These are phyloP conservation scores for Microplitis manilae DNA, from an alignment of 2,888 invertebrate genomes.

Conservation along the genomic window DNA sequence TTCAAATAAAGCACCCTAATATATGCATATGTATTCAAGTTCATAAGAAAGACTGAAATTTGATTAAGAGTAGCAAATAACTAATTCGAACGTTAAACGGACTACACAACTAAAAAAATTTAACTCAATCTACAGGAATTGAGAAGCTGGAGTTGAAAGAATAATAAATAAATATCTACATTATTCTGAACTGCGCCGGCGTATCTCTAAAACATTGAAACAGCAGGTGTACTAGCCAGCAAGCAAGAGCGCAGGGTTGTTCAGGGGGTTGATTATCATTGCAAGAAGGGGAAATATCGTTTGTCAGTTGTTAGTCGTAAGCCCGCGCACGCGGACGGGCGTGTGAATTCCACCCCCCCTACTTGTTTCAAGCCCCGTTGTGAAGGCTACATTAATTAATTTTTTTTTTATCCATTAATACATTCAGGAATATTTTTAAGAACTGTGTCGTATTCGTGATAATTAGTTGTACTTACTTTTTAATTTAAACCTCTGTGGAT, in stretches of 20 bases:
- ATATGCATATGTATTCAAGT: no score
- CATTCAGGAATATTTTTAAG: not conserved
- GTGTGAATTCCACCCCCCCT: conserved; percentile 52
- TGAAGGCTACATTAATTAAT: conserved; percentile 32
- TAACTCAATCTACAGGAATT: not conserved
- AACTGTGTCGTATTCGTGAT: not conserved
- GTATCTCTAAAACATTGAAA: conserved; percentile 22
- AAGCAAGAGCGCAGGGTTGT: conserved; percentile 38
- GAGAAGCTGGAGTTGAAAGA: not conserved
- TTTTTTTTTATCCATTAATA: conserved; percentile 11
- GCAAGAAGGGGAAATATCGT: conserved; percentile 61
- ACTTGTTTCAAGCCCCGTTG: conserved; percentile 45
- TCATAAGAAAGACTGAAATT: no score
- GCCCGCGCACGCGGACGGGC: conserved; percentile 70
- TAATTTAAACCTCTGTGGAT: conserved; percentile 51
- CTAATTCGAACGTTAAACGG: no score
- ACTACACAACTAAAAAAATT: no score
- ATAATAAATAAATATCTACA: not conserved
- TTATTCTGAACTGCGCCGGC: conserved; percentile 25
- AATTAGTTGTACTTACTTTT: not conserved
- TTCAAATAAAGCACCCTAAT: no score
- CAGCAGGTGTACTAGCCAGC: conserved; percentile 13
- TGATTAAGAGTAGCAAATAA: no score
- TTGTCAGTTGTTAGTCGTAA: conserved; percentile 69
- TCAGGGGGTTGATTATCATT: conserved; percentile 44